A percentile compares a stretch with the other conserved stretches of the same genome.
These are phyloP conservation scores for Carollia perspicillata DNA, from an alignment of 2,113 vertebrate species.

Conservation along the genomic window DNA sequence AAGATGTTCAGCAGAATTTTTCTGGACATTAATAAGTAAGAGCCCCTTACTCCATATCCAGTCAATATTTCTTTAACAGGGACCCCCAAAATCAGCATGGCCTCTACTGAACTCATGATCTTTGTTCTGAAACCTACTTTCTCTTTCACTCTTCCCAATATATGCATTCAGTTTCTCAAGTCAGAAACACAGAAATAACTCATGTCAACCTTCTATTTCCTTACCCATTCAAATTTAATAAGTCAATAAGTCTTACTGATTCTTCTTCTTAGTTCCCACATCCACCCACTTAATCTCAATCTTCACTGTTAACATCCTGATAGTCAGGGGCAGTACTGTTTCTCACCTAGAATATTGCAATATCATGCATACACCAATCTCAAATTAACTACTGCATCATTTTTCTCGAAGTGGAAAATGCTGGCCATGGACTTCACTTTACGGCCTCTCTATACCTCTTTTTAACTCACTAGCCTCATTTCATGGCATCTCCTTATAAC, in stretches of 20 bases:
- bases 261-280: neutral
- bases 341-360: neutral
- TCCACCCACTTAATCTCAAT: neutral
- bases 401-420: neutral
- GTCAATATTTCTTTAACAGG: neutral
- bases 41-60: neutral
- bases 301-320: neutral
- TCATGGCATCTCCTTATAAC: neutral
- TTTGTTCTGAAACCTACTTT: neutral
- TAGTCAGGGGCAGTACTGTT: neutral
- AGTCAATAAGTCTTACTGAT: neutral
- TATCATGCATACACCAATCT: neutral
- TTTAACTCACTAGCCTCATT: neutral
- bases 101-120: neutral
- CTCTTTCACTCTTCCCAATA: neutral
- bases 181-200: neutral
- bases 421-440: neutral
- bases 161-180: neutral
- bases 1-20: neutral
- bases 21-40: neutral
- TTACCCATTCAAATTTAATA: neutral
- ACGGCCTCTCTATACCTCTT: neutral
- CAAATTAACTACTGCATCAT: neutral
- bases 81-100: neutral
- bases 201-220: accelerated